A percentile compares a stretch with the other conserved stretches of the same genome.
phyloP scores from a whole-genome alignment of 2,797 vertebrate genomes.

The Manis pentadactyla region DNA sequence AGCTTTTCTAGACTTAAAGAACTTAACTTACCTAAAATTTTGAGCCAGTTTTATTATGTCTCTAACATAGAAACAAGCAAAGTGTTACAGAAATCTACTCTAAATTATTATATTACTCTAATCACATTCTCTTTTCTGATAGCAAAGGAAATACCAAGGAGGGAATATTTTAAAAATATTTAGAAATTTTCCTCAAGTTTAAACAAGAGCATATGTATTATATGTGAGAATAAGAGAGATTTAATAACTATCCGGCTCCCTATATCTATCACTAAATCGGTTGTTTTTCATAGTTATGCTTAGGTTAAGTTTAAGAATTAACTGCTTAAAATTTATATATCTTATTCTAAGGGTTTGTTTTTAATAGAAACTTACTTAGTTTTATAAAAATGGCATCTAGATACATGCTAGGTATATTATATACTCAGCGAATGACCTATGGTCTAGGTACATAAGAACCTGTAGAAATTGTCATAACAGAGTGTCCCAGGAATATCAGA shows the following conservation, averaged over 20 bases:
- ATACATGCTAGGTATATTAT: not conserved
- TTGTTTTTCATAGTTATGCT: not conserved
- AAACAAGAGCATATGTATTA: not conserved
- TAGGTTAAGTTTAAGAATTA: not conserved
- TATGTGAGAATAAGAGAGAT: not conserved
- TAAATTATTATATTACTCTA: conserved; percentile 90
- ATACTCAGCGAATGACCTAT: not conserved
- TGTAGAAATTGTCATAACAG: not conserved
- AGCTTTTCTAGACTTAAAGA: not conserved
- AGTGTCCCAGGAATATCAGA: not conserved
- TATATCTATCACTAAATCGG: not conserved
- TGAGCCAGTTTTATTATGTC: conserved; percentile 78
- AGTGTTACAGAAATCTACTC: conserved; percentile 91
- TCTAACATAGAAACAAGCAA: conserved; percentile 89
- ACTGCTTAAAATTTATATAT: not conserved
- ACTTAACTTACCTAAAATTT: not conserved
- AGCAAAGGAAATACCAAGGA: not conserved
- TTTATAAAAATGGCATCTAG: not conserved
- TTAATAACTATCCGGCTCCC: not conserved
- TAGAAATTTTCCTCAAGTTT: not conserved
- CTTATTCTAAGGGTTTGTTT: not conserved
- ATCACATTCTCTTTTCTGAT: conserved; percentile 43
- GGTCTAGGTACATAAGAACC: not conserved
- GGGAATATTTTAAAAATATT: not conserved
- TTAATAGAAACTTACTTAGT: not conserved